Base-by-base conservation (phyloP, 2,797 vertebrate genomes). In the Pristis pectinata region DNA sequence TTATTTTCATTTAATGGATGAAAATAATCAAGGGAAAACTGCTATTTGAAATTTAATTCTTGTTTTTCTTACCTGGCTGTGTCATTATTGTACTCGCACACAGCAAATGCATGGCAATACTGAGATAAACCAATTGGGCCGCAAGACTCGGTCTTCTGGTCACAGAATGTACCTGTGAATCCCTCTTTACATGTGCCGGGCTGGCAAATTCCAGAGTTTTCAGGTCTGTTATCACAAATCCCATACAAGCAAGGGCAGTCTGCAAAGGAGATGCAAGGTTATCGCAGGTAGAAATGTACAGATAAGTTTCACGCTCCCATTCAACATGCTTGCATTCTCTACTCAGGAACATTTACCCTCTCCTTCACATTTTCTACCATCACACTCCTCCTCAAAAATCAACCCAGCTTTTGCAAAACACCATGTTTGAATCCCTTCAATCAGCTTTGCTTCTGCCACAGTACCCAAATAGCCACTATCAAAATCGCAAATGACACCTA, bases 171-270 rank as follows among this genome's bases (percentile, higher is more conserved):
- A 56, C 99, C 99, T 0, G 96, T 97, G 95, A 97, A 99, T 56
- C 98, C 98, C 1, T 97, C 97, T 74, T 95, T 79, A 95, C 99
- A 99, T 0, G 98, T 98, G 80, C 97, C 97, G 0, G 95, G 95
- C 93, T 98, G 98, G 95, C 99, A 99, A 61, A 97, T 95, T 0
- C 99, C 99, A 0, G 96, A 94, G 0, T 98, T 98, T 96, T 97
- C 98, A 0, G 98, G 98, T 34, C 99, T 98, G 96, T 99, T 99
- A 96, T 99, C 99, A 96, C 99, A 99, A 44, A 97, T 95, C 0
- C 99, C 99, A 2, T 99, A 98, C 94, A 98, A 95, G 94, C 99
- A 99, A 76, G 56, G 97, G 89, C 99, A 99, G 77, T 98, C 99
- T 99, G 96, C 34, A 80, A 95, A 95, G 59, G 13, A 76, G 13